Evolutionary conservation across 2,888 invertebrate genomes (phyloP).

Genomic region (Hypsopygia costalis): DNA sequence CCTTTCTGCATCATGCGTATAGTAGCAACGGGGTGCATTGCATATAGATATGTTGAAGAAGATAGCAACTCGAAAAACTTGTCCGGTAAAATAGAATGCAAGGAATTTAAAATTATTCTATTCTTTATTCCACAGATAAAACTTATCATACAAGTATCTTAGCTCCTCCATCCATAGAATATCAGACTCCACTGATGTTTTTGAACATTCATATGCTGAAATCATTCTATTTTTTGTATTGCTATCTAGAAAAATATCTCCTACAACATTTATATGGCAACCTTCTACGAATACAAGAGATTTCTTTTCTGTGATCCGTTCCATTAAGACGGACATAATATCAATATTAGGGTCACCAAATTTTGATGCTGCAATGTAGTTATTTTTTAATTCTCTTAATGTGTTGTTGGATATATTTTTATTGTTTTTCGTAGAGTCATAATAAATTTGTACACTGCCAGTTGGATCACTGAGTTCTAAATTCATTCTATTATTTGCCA

Average conservation of each 20-base stretch:
- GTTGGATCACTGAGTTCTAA: slow-evolving; percentile 65
- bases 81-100: no score
- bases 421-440: slow-evolving; percentile 49
- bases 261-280: slow-evolving; percentile 46
- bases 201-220: slow-evolving; percentile 52
- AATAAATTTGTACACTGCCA: slow-evolving; percentile 59
- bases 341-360: slow-evolving; percentile 43
- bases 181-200: slow-evolving; percentile 51
- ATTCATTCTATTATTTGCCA: slow-evolving; percentile 34
- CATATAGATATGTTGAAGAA: no score
- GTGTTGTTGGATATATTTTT: slow-evolving; percentile 30
- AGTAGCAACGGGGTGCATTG: no score
- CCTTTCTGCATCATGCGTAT: no score
- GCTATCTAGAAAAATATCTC: slow-evolving; percentile 64
- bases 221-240: slow-evolving; percentile 47
- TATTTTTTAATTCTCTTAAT: slow-evolving; percentile 39
- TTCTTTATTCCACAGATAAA: slow-evolving; percentile 34
- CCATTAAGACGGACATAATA: slow-evolving; percentile 52
- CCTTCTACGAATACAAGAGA: slow-evolving; percentile 44
- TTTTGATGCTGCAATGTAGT: slow-evolving; percentile 39
- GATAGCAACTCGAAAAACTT: no score
- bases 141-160: slow-evolving; percentile 62
- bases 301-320: slow-evolving; percentile 35
- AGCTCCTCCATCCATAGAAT: slow-evolving; percentile 68
- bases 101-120: slow-evolving; percentile 67